A percentile compares a stretch with the other conserved stretches of the same genome.
These are phyloP conservation scores for Scopus umbretta DNA, from an alignment of 2,113 vertebrate species.

Conservation along the genomic window DNA sequence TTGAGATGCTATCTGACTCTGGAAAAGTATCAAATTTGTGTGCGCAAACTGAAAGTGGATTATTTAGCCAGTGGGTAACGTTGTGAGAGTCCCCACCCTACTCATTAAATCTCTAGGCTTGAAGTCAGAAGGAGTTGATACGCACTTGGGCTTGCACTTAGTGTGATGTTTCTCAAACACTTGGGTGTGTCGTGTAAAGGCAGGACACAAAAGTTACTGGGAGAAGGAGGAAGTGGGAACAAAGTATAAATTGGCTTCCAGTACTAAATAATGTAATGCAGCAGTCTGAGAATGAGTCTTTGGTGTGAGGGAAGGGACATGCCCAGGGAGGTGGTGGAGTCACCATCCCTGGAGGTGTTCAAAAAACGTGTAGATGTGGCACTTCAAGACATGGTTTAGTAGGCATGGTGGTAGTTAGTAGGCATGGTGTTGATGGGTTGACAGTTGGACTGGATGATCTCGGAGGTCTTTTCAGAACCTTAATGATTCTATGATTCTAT, in stretches of 20 bases:
- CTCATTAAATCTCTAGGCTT: neutral
- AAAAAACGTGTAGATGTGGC: no score
- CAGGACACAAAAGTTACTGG: neutral
- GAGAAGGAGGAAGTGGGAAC: neutral
- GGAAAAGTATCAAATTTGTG: slow-evolving; percentile 17
- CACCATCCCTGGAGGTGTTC: no score
- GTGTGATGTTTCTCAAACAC: neutral
- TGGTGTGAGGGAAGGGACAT: neutral
- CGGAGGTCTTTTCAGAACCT: no score
- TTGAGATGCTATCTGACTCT: neutral
- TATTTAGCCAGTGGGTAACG: neutral
- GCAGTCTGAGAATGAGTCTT: neutral
- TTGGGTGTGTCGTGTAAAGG: neutral
- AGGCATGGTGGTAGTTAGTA: no score
- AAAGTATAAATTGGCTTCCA: neutral
- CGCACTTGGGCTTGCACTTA: neutral
- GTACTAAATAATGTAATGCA: neutral
- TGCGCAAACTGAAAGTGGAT: neutral
- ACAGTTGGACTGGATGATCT: no score
- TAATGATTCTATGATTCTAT: no score
- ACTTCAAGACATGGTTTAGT: no score
- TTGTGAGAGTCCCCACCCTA: neutral
- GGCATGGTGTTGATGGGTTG: no score
- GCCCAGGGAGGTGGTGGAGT: no score
- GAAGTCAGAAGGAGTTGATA: neutral